Evolutionary conservation across 2,888 invertebrate genomes (phyloP).

Genomic region (Lissocephala sabroskyi): DNA sequence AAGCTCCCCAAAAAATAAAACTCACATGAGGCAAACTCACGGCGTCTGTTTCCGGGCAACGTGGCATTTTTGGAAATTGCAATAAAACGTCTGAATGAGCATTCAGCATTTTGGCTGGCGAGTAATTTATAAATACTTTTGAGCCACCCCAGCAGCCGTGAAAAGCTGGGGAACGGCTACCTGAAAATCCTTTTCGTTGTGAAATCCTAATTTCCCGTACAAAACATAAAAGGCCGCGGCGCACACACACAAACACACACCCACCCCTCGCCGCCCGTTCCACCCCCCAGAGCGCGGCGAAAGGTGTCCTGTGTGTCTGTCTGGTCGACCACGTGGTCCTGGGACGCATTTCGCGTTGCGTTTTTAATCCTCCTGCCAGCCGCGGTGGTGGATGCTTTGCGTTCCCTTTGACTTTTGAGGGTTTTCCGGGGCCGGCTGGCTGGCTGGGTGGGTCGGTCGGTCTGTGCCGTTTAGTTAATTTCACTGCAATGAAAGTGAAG

Average conservation of each 20-base stretch:
- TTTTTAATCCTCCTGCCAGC: conserved; percentile 44
- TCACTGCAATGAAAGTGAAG: conserved; percentile 39
- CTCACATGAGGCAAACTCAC: no score
- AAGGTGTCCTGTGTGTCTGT: no score
- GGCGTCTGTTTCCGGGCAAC: not conserved
- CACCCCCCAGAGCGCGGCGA: conserved; percentile 4
- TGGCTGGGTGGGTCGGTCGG: not conserved
- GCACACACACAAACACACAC: conserved; percentile 8
- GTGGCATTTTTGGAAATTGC: conserved; percentile 45
- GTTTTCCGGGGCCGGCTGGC: not conserved
- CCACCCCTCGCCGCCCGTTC: conserved; percentile 18
- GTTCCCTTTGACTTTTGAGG: conserved; percentile 20
- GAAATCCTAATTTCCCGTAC: conserved; percentile 44
- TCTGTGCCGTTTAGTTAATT: conserved; percentile 44
- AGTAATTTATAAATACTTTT: conserved; percentile 46
- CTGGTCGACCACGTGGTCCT: no score
- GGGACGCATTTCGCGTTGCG: conserved; percentile 23
- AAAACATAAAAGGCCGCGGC: conserved; percentile 48
- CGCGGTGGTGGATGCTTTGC: conserved; percentile 43
- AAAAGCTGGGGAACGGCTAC: no score
- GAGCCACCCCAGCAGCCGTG: not conserved
- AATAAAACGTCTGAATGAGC: conserved; percentile 59
- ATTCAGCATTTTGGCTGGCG: conserved; percentile 28
- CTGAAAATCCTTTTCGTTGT: conserved; percentile 47
- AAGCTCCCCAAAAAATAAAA: not conserved